A percentile compares a stretch with the other conserved stretches of the same genome.
Conservation (phyloP, 2,888 invertebrate genomes). For the Caenorhabditis sinica region DNA sequence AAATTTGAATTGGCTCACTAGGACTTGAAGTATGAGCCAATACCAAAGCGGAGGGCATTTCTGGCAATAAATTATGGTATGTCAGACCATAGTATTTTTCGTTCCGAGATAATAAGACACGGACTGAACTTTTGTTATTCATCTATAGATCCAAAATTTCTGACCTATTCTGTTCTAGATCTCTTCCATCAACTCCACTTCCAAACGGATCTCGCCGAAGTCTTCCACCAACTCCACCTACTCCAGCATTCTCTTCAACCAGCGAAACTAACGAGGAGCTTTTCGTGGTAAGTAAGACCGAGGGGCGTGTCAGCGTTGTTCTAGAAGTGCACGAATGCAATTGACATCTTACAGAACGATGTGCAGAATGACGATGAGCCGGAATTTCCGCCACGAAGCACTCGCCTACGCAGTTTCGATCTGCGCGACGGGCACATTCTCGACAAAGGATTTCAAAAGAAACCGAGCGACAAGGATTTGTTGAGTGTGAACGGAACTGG, state of each 20-base stretch:
- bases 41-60: too few relatives aligned
- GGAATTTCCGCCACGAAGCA: conserved; percentile 38
- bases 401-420: conserved; percentile 61
- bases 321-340: conserved; percentile 38
- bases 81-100: too few relatives aligned
- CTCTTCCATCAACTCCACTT: conserved; percentile 61
- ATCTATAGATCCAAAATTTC: neutral
- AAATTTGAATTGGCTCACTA: too few relatives aligned
- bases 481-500: conserved; percentile 34
- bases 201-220: conserved; percentile 62
- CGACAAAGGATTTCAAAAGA: conserved; percentile 65
- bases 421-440: conserved; percentile 62
- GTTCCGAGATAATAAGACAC: too few relatives aligned
- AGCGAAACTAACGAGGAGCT: conserved; percentile 49
- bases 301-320: neutral
- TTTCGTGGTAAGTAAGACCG: conserved; percentile 40
- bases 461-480: conserved; percentile 51
- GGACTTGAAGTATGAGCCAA: too few relatives aligned
- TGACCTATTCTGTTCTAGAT: conserved; percentile 32
- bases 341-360: conserved; percentile 52
- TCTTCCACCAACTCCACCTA: conserved; percentile 63
- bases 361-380: conserved; percentile 55
- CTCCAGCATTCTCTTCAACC: conserved; percentile 56
- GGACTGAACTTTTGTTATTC: too few relatives aligned
- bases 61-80: too few relatives aligned